phyloP scores from a whole-genome alignment of 2,797 vertebrate species.

The Rhynchonycteris naso region DNA sequence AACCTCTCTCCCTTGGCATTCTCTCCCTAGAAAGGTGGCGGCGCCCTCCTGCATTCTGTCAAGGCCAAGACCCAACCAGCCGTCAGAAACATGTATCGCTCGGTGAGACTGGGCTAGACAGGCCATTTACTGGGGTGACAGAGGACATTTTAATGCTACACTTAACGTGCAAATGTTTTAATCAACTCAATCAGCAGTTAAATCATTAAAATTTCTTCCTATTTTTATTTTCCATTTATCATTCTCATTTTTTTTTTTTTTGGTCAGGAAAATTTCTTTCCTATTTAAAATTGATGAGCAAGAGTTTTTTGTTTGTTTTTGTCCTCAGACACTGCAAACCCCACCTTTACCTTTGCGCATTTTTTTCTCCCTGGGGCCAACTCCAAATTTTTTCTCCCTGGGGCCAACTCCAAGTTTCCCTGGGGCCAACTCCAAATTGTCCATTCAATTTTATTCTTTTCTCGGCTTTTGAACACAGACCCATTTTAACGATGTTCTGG shows the following conservation, averaged over 20 bases:
- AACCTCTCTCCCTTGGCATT: neutral
- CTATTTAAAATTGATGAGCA: neutral
- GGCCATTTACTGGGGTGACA: neutral
- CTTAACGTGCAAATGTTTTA: neutral
- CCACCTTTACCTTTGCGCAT: neutral
- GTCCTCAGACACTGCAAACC: neutral
- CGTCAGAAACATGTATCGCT: conserved; percentile 86
- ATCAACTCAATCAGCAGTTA: neutral
- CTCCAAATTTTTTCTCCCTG: neutral
- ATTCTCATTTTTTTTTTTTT: neutral
- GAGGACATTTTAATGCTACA: neutral
- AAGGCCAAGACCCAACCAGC: conserved; percentile 90
- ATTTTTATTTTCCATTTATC: neutral
- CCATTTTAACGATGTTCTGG: neutral
- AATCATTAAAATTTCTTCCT: neutral
- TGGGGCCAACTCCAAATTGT: neutral
- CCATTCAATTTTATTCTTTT: neutral
- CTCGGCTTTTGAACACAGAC: neutral
- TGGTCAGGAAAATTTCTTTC: neutral
- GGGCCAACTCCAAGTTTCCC: neutral
- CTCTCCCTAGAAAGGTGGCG: conserved; percentile 91
- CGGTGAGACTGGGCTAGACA: conserved; percentile 83
- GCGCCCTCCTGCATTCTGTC: conserved; percentile 92
- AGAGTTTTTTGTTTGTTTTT: neutral
- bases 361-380: neutral